A percentile compares a stretch with the other conserved stretches of the same genome.
phyloP scores from a whole-genome alignment of 2,888 invertebrate species.

The Erynnis tages region DNA sequence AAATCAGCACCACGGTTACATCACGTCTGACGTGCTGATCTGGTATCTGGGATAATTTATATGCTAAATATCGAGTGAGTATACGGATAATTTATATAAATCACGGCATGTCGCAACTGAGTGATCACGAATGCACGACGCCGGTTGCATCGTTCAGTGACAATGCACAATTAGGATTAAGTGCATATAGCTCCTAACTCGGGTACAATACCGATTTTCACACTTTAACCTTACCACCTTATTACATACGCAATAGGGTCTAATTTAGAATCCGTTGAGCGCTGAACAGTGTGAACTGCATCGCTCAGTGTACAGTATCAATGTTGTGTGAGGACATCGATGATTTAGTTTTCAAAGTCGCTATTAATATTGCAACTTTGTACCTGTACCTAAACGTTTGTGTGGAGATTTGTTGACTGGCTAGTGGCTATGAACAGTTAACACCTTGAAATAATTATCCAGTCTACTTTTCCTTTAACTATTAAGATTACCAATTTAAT shows the following conservation, averaged over 20 bases:
- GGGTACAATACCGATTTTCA: neutral
- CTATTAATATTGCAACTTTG: slow-evolving; percentile 13
- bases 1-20: slow-evolving; percentile 12
- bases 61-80: slow-evolving; percentile 55
- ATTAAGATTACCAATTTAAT: too few species aligned
- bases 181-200: slow-evolving; percentile 5
- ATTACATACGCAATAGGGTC: neutral
- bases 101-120: slow-evolving; percentile 52
- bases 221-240: neutral
- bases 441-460: too few species aligned
- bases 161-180: slow-evolving; percentile 64
- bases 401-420: neutral
- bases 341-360: slow-evolving; percentile 5
- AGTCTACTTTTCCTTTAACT: too few species aligned
- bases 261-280: neutral
- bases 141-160: slow-evolving; percentile 42
- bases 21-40: slow-evolving; percentile 26
- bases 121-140: slow-evolving; percentile 63
- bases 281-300: neutral
- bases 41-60: slow-evolving; percentile 45
- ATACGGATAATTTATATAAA: slow-evolving; percentile 62
- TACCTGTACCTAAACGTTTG: neutral
- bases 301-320: neutral
- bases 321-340: slow-evolving; percentile 1
- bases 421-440: too few species aligned